Evolutionary conservation across 2,888 invertebrate species (phyloP).

Genomic region (Serripes groenlandicus): DNA sequence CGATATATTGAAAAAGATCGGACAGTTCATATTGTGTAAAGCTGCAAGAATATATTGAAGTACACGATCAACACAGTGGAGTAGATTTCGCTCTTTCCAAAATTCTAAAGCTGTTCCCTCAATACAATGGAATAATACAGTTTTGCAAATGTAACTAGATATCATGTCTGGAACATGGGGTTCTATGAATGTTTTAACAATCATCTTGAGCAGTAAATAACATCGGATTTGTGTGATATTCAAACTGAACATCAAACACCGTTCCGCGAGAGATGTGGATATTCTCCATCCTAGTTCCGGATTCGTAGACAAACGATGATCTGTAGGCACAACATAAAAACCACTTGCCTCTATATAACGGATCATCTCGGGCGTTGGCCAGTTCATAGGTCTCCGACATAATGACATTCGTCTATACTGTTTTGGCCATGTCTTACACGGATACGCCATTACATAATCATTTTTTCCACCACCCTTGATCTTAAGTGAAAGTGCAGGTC

Average conservation of each 20-base stretch:
- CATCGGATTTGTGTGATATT: conserved; percentile 17
- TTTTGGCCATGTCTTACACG: no score
- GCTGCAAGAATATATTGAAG: background rate
- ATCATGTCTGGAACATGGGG: conserved; percentile 1
- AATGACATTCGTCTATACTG: no score
- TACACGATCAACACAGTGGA: background rate
- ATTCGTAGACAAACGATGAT: background rate
- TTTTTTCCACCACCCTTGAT: no score
- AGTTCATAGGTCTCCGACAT: no score
- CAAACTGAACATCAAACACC: conserved; percentile 24
- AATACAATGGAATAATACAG: background rate
- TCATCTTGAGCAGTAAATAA: conserved; percentile 5
- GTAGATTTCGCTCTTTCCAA: background rate
- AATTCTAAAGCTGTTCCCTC: background rate
- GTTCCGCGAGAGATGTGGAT: conserved; percentile 11
- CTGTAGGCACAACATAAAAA: conserved; percentile 14
- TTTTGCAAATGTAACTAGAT: conserved; percentile 8
- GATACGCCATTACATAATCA: no score
- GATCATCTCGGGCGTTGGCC: conserved; percentile 17
- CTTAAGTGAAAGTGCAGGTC: background rate
- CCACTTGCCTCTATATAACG: background rate
- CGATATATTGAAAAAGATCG: background rate
- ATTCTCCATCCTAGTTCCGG: conserved; percentile 7
- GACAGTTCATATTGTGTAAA: background rate
- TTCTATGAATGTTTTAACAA: conserved; percentile 18